Evolutionary conservation across 2,113 vertebrate genomes (phyloP), one percentile per base, ranked within the genome.

Genomic region (Solea solea): DNA sequence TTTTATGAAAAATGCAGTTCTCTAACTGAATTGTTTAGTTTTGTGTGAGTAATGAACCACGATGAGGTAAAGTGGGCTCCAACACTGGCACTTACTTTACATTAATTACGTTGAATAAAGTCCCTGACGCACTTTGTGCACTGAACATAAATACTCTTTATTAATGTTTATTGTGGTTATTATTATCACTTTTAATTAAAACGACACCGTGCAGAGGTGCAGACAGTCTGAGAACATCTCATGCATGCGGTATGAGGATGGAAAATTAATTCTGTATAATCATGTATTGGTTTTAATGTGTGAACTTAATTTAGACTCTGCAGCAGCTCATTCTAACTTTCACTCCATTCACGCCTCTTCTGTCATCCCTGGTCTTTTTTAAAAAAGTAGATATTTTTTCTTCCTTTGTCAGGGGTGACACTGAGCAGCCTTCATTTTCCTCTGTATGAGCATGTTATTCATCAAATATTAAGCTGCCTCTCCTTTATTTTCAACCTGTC

Each of bases 391-490:
- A 21, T 21, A 21, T 21, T 21, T 21, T 21, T 21, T 21, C 21
- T 21, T 21, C 21, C 21, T 34, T 27, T 40, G 39, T 66, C 21
- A 40, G 58, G 2, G 2, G 58, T 34, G 55, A 34, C 34, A 34
- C 34, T 34, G 21, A 21, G 21, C 27, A 49, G 53, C 16, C 13
- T 8, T 21, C 44, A 3, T 58, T 45, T 21, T 59, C 52, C 21
- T 21, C 72, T 59, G 64, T 74, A 69, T 68, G 1, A 70, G 69
- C 53, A 41, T 55, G 45, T 45, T 48, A 0, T 42, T 21, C 64
- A 40, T 85, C 44, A 78, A 84, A 84, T 74, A 72, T 85, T 82
- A 53, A 80, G 79, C 64, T 52, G 52, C 28, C 55, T 56, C 72
- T 64, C 34, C 64, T 62, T 82, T 65, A 66, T 80, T 83, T 83